phyloP scores from a whole-genome alignment of 2,888 invertebrate species.

The Tetragonisca angustula region DNA sequence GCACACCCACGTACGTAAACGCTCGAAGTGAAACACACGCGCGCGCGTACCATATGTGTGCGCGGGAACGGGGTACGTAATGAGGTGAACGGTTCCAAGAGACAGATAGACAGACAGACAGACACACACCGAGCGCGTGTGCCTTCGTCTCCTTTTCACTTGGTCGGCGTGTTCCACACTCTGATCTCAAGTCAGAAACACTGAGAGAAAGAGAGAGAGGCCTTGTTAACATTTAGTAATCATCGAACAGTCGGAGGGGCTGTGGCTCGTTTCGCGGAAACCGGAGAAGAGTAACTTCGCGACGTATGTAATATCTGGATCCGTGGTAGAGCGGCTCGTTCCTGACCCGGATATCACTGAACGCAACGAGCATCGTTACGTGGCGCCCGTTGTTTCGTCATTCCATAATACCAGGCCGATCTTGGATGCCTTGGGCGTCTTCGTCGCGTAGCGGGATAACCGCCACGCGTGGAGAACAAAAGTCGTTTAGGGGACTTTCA shows the following conservation, averaged over 20 bases:
- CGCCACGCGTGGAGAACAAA: constrained; percentile 41
- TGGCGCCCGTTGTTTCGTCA: constrained; percentile 55
- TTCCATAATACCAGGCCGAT: constrained; percentile 42
- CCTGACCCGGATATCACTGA: constrained; percentile 50
- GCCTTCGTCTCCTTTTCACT: constrained; percentile 29
- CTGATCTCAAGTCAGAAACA: neutral
- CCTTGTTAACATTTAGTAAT: constrained; percentile 9
- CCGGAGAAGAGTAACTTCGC: neutral
- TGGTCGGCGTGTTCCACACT: neutral
- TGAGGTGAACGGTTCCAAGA: constrained; percentile 56
- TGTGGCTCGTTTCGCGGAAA: neutral
- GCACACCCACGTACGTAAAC: constrained; percentile 63
- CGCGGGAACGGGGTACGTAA: constrained; percentile 48
- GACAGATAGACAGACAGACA: constrained; percentile 21
- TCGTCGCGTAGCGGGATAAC: constrained; percentile 7
- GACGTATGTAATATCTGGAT: neutral
- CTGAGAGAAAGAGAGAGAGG: neutral
- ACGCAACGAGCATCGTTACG: constrained; percentile 45
- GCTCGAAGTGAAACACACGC: constrained; percentile 37
- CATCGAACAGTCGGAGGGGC: neutral
- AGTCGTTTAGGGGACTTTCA: constrained; percentile 50
- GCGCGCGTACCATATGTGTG: constrained; percentile 11
- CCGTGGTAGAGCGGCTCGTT: neutral
- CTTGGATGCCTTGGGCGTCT: constrained; percentile 43
- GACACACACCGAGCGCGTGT: too few species aligned